Base-by-base conservation (phyloP, 2,113 vertebrate genomes). In the Gracilinanus agilis region DNA sequence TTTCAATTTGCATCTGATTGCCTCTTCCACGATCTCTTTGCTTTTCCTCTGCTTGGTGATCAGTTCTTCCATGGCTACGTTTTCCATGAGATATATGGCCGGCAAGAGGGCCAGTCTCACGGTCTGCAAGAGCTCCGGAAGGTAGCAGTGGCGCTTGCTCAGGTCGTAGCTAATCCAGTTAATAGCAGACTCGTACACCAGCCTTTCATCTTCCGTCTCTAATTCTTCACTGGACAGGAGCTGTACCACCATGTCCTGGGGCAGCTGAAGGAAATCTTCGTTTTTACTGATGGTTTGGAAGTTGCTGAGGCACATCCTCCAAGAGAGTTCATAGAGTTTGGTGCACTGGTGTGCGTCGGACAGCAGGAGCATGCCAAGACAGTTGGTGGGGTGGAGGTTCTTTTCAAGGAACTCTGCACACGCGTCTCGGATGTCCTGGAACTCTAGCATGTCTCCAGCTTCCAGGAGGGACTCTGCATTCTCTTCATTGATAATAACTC, bases 71-170 rank as follows among this genome's bases (percentile, higher is more conserved):
- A 98, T 99, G 83, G 99, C 98, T 93, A 99, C 99, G 0, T 99
- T 99, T 97, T 99, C 99, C 99, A 99, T 99, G 58, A 99, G 98
- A 97, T 99, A 99, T 97, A 99, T 98, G 95, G 99, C 99, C 25
- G 99, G 99, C 90, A 99, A 95, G 44, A 99, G 98, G 4, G 99
- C 99, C 96, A 99, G 96, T 94, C 99, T 98, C 97, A 99, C 99
- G 0, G 98, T 99, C 97, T 99, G 99, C 97, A 99, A 55, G 2
- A 99, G 98, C 93, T 99, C 98, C 0, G 98, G 98, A 67, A 99
- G 98, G 44, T 98, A 98, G 96, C 99, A 98, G 95, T 99, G 98
- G 58, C 99, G 98, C 95, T 99, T 99, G 96, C 97, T 98, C 93
- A 99, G 96, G 95, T 99, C 98, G 1, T 99, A 99, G 97, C 93